Evolutionary conservation across 2,113 vertebrate genomes (phyloP), one percentile per base, ranked within the genome.

Genomic region (Notarius quadriscutis): DNA sequence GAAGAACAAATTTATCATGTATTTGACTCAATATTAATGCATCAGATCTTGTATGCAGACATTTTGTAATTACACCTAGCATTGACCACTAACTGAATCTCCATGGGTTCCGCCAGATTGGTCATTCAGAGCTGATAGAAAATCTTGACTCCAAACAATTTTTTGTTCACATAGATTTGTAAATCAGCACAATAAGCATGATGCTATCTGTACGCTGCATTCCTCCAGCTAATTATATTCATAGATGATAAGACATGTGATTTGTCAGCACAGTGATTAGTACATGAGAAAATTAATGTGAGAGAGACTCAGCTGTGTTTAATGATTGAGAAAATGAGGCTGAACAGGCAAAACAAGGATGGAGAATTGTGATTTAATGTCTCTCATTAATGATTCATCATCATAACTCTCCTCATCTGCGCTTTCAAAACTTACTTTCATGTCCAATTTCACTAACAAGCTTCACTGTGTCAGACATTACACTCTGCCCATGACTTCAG

Each of bases 361-460:
- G 87, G 90, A 60, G 55, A n/a, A 7, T 57, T 88, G 60, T 91
- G 91, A 91, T 87, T 88, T 92, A 90, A 92, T 90, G 65, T 77
- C 87, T 87, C 80, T 74, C 9, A 78, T 81, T 84, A 90, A 84
- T 63, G 27, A 60, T 69, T 48, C 41, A 9, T 83, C 63, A 84
- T 53, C 25, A 5, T 79, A n/a, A 9, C 25, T 53, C 22, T 27
- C 51, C 51, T 51, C 81, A 67, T 22, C 25, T 50, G 11, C 1
- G 12, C 60, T 78, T 91, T 79, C 79, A 91, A 67, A 53, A 8
- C 75, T 69, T 65, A 77, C 65, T 69, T 91, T 79, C 75, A 91
- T 84, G 89, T 91, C 89, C 91, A 91, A 88, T 84, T 53, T 81
- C 69, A 81, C 53, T 84, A 71, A 63, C 9, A 57, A 62, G 67